phyloP scores from a whole-genome alignment of 2,888 invertebrate genomes.

The Drosophila ustulata region DNA sequence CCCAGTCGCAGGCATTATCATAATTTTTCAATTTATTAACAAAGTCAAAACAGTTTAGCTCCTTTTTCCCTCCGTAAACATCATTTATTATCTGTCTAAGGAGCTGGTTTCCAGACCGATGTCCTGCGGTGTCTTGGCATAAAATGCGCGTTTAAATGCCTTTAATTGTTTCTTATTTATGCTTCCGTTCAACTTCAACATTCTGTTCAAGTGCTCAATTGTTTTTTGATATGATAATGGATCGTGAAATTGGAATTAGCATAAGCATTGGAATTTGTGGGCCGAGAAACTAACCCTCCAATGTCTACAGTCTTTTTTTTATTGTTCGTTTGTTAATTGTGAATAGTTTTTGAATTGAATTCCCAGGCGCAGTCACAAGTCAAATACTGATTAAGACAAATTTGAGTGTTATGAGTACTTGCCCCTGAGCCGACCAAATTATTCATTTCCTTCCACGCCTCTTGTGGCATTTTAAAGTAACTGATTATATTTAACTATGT shows the following conservation, averaged over 20 bases:
- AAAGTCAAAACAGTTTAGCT: constrained; percentile 81
- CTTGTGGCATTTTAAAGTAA: constrained; percentile 49
- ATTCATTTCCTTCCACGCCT: constrained; percentile 67
- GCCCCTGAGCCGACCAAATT: constrained; percentile 51
- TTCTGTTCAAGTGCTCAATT: constrained; percentile 29
- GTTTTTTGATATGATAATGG: constrained; percentile 54
- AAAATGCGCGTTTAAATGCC: constrained; percentile 73
- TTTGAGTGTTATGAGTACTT: constrained; percentile 35
- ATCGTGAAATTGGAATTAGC: constrained; percentile 49
- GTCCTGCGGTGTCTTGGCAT: constrained; percentile 56
- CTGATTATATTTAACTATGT: constrained; percentile 40
- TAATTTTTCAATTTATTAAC: constrained; percentile 81
- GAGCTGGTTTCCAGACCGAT: constrained; percentile 28
- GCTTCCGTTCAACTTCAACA: constrained; percentile 50
- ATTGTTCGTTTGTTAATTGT: background rate
- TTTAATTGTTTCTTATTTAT: constrained; percentile 79
- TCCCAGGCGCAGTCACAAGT: constrained; percentile 36
- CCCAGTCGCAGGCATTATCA: constrained; percentile 64
- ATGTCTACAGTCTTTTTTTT: background rate
- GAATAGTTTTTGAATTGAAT: constrained; percentile 16
- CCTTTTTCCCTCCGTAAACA: constrained; percentile 25
- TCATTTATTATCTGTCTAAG: constrained; percentile 74
- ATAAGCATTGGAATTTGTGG: constrained; percentile 13
- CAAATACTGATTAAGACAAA: constrained; percentile 70
- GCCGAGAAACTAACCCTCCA: background rate